phyloP scores from a whole-genome alignment of 2,888 invertebrate genomes.

The Drosophila meridionalis region DNA sequence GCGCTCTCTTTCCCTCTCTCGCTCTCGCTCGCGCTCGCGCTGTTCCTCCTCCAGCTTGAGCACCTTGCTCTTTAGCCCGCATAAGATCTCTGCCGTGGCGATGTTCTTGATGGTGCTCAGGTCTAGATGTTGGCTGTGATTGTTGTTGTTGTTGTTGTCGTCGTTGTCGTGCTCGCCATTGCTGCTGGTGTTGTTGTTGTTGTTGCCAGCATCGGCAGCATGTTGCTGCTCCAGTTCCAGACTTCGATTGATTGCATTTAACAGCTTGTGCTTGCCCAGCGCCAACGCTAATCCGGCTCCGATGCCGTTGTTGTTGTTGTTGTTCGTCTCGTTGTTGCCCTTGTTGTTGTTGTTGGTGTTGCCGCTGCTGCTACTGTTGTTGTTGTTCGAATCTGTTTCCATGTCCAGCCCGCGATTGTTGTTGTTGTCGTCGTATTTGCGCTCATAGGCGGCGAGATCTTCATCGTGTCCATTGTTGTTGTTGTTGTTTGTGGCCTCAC shows the following conservation, averaged over 20 bases:
- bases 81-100: constrained; percentile 81
- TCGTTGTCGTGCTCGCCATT: constrained; percentile 43
- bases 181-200: constrained; percentile 33
- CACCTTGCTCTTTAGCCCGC: constrained; percentile 82
- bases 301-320: constrained; percentile 34
- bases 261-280: constrained; percentile 66
- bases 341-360: constrained; percentile 42
- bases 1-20: constrained; percentile 63
- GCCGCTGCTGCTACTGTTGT: constrained; percentile 62
- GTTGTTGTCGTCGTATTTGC: constrained; percentile 77
- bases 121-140: constrained; percentile 75
- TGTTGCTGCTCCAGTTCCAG: constrained; percentile 56
- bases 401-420: constrained; percentile 69
- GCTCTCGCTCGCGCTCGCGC: constrained; percentile 66
- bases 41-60: constrained; percentile 81
- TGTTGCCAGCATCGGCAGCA: constrained; percentile 34
- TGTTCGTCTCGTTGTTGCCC: constrained; percentile 44
- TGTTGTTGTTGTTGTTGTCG: constrained; percentile 67
- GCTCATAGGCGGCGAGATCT: constrained; percentile 63
- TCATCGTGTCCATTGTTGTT: constrained; percentile 64
- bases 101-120: constrained; percentile 81
- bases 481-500: constrained; percentile 37
- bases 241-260: constrained; percentile 63
- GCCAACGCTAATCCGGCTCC: constrained; percentile 61
- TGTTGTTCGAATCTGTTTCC: constrained; percentile 77